phyloP scores from a whole-genome alignment of 2,113 vertebrate genomes.

The Leptocoma aspasia region DNA sequence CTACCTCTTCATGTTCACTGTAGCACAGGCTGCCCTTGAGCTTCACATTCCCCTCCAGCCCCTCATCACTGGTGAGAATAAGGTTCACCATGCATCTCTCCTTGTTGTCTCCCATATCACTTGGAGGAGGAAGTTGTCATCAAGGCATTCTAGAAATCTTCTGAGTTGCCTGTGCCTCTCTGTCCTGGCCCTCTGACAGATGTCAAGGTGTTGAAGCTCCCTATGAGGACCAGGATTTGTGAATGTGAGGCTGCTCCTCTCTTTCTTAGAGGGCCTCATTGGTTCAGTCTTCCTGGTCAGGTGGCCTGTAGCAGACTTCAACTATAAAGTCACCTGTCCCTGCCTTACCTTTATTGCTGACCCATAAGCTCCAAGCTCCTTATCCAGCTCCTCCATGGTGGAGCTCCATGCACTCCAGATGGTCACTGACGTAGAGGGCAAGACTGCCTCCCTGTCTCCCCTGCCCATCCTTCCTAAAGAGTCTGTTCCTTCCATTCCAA shows the following conservation, averaged over 20 bases:
- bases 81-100: neutral
- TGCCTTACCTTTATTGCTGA: neutral
- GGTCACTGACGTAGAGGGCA: neutral
- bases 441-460: neutral
- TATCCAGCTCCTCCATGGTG: neutral
- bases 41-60: neutral
- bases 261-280: neutral
- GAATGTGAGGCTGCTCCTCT: neutral
- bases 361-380: neutral
- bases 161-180: neutral
- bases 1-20: too few species aligned
- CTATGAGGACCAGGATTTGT: neutral
- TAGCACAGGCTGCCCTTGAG: neutral
- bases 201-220: neutral
- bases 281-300: neutral
- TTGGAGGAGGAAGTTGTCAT: neutral
- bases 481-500: neutral
- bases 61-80: neutral
- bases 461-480: neutral
- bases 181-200: neutral
- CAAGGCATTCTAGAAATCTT: neutral
- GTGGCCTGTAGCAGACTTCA: neutral
- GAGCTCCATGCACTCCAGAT: neutral
- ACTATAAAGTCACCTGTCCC: neutral
- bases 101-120: neutral